Evolutionary conservation across 2,888 invertebrate genomes (phyloP).

Genomic region (Eristalis tenax): DNA sequence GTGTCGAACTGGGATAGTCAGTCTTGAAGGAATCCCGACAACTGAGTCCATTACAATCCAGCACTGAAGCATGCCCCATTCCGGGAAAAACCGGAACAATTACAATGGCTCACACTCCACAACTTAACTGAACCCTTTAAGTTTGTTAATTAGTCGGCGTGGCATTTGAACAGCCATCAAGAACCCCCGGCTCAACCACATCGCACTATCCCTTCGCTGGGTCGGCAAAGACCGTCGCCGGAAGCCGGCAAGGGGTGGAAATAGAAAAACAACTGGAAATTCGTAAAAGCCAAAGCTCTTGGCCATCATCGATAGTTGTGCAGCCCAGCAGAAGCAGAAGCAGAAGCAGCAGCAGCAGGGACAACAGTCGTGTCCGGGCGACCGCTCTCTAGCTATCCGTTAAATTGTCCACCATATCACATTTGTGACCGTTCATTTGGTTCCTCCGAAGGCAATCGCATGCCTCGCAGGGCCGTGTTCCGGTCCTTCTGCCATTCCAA

Average conservation of each 20-base stretch:
- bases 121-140: not conserved
- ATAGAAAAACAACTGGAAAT: not conserved
- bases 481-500: constrained; percentile 74
- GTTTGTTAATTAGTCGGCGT: not conserved
- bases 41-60: too few species aligned
- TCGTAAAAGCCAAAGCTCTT: not conserved
- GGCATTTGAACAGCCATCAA: not conserved
- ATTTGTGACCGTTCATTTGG: constrained; percentile 73
- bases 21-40: too few species aligned
- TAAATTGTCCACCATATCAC: constrained; percentile 72
- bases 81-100: not conserved
- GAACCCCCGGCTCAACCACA: not conserved
- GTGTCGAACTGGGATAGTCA: too few species aligned
- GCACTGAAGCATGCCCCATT: not conserved
- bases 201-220: not conserved
- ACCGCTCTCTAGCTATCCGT: constrained; percentile 48
- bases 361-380: constrained; percentile 16
- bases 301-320: not conserved
- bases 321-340: not conserved
- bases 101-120: not conserved
- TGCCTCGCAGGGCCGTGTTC: constrained; percentile 61
- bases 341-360: not conserved
- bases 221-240: not conserved
- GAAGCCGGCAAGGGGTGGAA: too few species aligned
- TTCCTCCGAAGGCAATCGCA: constrained; percentile 66